A percentile compares a stretch with the other conserved stretches of the same genome.
phyloP scores from a whole-genome alignment of 2,888 invertebrate species.

The Acleris emargana region DNA sequence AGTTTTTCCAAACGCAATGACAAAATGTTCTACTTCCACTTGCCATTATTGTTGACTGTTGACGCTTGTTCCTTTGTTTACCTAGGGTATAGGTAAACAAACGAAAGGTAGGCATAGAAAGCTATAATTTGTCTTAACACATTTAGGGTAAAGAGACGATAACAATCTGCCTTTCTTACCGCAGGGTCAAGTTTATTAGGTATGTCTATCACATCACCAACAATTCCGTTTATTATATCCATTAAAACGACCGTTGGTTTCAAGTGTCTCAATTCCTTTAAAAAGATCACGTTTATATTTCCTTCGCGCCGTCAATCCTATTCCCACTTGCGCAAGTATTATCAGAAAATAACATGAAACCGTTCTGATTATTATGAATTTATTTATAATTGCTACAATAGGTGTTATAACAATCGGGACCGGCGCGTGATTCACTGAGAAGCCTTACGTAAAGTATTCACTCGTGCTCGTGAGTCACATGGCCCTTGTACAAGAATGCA shows the following conservation, averaged over 20 bases:
- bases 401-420: constrained; percentile 29
- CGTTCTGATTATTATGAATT: constrained; percentile 22
- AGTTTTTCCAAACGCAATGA: no score
- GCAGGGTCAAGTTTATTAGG: no score
- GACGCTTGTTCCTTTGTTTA: no score
- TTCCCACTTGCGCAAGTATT: not conserved
- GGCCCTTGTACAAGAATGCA: constrained; percentile 23
- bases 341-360: constrained; percentile 21
- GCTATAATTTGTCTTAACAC: no score
- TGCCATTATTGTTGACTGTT: no score
- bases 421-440: constrained; percentile 27
- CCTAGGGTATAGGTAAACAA: no score
- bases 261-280: constrained; percentile 3
- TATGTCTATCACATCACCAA: no score
- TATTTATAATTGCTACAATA: constrained; percentile 16
- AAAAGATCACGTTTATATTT: constrained; percentile 14
- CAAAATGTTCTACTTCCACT: no score
- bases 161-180: no score
- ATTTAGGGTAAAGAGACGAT: no score
- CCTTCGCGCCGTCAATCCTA: not conserved
- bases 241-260: not conserved
- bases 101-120: no score
- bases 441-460: constrained; percentile 24
- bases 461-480: constrained; percentile 22
- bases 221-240: no score